Evolutionary conservation across 64 coral and sea anemone species (phyloP), one percentile per base, ranked within the genome.

Genomic region (Orbicella faveolata): DNA sequence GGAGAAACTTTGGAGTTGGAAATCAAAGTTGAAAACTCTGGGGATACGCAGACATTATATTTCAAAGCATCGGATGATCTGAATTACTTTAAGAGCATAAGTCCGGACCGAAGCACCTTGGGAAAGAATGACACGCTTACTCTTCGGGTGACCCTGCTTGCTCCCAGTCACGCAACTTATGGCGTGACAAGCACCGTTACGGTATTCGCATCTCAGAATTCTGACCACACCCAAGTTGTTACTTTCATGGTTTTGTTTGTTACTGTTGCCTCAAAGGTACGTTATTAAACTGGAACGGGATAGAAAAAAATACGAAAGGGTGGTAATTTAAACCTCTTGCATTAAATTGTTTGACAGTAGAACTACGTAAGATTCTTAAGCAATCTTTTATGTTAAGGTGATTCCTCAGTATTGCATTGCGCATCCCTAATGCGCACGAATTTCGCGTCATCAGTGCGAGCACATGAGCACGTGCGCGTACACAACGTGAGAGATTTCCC

Each of bases 201-300:
- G 3, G 78, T 93, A 52, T 88, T 75, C 76, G 91, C 35, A 11
- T 88, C 86, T 13, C 78, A 89, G 36, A 83, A 88, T 67, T 74
- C 86, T 33, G 63, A 61, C 35, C 52, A 67, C 54, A 65, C 73
- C 2, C 74, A 74, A 67, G 53, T 80, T 23, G 78, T 75, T 52
- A 80, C 88, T 76, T 93, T 93, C 61, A 52, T 93, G 77, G 91
- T 93, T n/a, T 89, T 93, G 36, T 89, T 88, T 89, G 68, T 89
- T 51, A 89, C 91, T 63, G 91, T 93, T 7, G 86, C 86, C 20
- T 93, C 91, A 35, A 93, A 93, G 91, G 86, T 93, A 26, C 63
- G 77, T 17, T 66, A 39, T 4, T n/a, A 2, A 9, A 69, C 25
- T n/a, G 66, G 25, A 69, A 69, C 3, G 66, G 19, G 6, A n/a